Evolutionary conservation across 2,113 vertebrate species (phyloP).

Genomic region (Promerops cafer): DNA sequence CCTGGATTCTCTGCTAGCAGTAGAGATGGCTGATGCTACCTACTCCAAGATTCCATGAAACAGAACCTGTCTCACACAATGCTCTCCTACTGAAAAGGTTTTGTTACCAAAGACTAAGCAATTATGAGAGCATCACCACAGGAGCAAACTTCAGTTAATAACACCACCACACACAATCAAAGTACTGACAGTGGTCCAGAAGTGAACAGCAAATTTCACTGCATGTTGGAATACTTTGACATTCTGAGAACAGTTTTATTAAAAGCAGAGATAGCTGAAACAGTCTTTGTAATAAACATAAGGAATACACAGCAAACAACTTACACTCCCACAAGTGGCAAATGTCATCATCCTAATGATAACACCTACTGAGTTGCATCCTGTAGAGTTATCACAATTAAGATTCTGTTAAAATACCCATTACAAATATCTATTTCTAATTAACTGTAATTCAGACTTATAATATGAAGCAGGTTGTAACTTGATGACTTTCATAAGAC

Average conservation of each 20-base stretch:
- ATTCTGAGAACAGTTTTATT: neutral
- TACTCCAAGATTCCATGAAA: neutral
- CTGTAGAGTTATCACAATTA: constrained; percentile 37
- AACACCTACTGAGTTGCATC: neutral
- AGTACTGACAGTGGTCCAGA: neutral
- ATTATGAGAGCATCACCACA: neutral
- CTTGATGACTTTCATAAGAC: neutral
- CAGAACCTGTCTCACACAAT: neutral
- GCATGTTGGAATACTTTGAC: neutral
- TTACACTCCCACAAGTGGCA: neutral
- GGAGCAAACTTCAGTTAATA: neutral
- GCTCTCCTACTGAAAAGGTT: neutral
- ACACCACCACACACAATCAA: neutral
- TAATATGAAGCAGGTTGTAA: neutral
- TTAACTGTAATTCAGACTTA: neutral
- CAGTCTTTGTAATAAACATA: neutral
- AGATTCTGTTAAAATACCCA: constrained; percentile 57
- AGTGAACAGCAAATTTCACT: fast-evolving
- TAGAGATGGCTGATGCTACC: neutral
- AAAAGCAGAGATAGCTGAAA: neutral
- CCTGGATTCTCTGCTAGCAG: neutral
- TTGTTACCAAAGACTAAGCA: neutral
- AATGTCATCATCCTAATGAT: neutral
- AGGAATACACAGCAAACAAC: constrained; percentile 40
- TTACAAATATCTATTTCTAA: constrained; percentile 56